Conservation (phyloP, 2,113 vertebrate species). For the Aphelocoma coerulescens region DNA sequence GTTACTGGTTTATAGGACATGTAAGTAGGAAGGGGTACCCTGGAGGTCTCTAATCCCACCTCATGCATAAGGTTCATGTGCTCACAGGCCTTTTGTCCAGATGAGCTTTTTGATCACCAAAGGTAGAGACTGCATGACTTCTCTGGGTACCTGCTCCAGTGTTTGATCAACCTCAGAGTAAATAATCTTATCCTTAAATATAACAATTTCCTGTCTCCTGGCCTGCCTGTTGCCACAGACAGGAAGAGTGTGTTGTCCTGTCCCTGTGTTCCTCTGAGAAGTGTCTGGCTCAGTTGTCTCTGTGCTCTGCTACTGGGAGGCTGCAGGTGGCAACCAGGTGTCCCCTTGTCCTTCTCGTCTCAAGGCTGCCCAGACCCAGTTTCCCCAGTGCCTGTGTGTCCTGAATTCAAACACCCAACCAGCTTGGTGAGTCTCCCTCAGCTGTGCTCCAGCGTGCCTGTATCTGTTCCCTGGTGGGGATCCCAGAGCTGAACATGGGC, state of each 20-base stretch:
- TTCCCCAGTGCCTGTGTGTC: fast-evolving
- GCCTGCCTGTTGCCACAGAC: not conserved
- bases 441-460: not conserved
- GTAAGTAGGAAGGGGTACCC: not conserved
- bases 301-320: not conserved
- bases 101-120: not conserved
- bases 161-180: not conserved
- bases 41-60: not conserved
- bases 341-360: not conserved
- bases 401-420: fast-evolving
- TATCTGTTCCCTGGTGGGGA: not conserved
- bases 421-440: not conserved
- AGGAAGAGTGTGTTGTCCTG: not conserved
- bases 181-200: not conserved
- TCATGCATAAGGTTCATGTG: not conserved
- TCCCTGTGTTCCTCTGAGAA: fast-evolving
- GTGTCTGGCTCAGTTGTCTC: not conserved
- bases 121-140: not conserved
- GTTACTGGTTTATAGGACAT: fast-evolving
- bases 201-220: not conserved
- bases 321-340: not conserved
- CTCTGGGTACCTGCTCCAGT: not conserved
- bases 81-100: not conserved
- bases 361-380: not conserved
- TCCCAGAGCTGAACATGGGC: fast-evolving